phyloP scores from a whole-genome alignment of 2,888 invertebrate species.

The Hypsopygia costalis region DNA sequence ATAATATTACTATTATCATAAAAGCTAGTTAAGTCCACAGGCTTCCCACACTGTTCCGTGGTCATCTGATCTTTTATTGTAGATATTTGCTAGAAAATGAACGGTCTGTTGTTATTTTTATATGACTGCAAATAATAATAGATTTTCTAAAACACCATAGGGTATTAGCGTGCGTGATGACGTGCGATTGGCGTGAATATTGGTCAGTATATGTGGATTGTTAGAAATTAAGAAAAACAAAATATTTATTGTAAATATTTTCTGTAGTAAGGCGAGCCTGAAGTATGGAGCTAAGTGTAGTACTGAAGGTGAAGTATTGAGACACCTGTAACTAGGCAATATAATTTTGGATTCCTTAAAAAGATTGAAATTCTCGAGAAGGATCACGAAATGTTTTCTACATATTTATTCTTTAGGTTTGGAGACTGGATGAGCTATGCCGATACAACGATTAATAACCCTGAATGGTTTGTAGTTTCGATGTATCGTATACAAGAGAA shows the following conservation, averaged over 20 bases:
- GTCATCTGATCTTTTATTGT: conserved; percentile 63
- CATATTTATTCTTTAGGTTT: conserved; percentile 14
- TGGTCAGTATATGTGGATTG: conserved; percentile 29
- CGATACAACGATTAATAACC: conserved; percentile 64
- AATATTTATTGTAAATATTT: conserved; percentile 29
- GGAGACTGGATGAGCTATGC: conserved; percentile 59
- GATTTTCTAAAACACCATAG: conserved; percentile 75
- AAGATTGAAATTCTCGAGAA: neutral
- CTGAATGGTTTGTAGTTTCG: conserved; percentile 30
- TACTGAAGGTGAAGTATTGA: conserved; percentile 5
- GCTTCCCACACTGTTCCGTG: conserved; percentile 64
- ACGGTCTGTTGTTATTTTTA: conserved; percentile 78
- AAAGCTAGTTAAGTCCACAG: conserved; percentile 59
- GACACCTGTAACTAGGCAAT: conserved; percentile 2
- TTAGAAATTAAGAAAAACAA: conserved; percentile 23
- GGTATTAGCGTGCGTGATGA: conserved; percentile 38
- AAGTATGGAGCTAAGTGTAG: conserved; percentile 24
- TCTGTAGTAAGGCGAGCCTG: conserved; percentile 21
- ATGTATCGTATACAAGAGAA: conserved; percentile 21
- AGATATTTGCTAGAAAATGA: conserved; percentile 70
- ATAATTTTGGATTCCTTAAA: neutral
- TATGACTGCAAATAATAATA: conserved; percentile 74
- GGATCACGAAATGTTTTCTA: conserved; percentile 1
- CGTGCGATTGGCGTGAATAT: conserved; percentile 27
- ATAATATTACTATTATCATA: conserved; percentile 48